These are phyloP conservation scores for Aegotheles bennettii DNA, from an alignment of 2,113 vertebrate species.

Conservation along the genomic window DNA sequence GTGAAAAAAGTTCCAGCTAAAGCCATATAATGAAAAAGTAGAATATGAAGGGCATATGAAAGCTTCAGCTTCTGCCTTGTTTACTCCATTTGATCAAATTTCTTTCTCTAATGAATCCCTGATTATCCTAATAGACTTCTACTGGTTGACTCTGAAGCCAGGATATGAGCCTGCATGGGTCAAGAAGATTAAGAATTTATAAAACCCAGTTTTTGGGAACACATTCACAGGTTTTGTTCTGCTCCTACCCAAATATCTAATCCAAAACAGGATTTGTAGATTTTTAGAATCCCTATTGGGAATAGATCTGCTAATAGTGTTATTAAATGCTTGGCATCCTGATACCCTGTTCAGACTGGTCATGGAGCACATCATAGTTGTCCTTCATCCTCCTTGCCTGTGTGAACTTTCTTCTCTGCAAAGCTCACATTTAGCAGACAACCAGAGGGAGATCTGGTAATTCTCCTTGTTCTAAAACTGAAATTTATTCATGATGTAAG, in stretches of 20 bases:
- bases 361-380: neutral
- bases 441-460: neutral
- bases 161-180: neutral
- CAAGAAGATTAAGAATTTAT: neutral
- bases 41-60: neutral
- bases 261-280: neutral
- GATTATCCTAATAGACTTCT: neutral
- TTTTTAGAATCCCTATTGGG: neutral
- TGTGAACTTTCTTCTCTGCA: neutral
- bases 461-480: neutral
- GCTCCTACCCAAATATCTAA: neutral
- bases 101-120: neutral
- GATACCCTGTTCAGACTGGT: neutral
- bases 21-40: neutral
- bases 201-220: neutral
- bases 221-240: neutral
- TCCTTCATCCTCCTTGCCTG: neutral
- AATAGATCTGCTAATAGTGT: neutral
- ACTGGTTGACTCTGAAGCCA: neutral
- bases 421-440: neutral
- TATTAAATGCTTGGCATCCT: neutral
- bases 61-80: neutral
- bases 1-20: neutral
- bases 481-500: neutral
- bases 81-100: neutral